These are phyloP conservation scores for Octonoba sinensis DNA, from an alignment of 2,888 invertebrate species.

Conservation along the genomic window DNA sequence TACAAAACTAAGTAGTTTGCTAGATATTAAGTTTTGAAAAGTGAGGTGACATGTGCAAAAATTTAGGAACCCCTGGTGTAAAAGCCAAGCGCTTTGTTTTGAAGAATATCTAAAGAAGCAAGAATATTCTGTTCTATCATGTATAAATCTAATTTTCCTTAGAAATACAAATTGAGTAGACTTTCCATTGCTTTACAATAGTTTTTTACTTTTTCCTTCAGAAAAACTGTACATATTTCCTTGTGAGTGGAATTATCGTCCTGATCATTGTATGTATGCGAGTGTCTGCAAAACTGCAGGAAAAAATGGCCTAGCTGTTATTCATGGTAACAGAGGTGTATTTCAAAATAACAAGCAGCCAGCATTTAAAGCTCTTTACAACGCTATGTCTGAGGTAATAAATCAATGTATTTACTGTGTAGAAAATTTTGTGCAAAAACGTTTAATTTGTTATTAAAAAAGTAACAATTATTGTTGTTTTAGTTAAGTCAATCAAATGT, in stretches of 20 bases:
- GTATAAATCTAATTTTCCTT: no score
- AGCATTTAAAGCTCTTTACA: conserved; percentile 82
- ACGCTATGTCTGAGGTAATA: conserved; percentile 70
- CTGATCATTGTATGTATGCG: conserved; percentile 97
- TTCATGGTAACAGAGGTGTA: conserved; percentile 89
- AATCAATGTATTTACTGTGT: neutral
- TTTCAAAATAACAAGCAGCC: conserved; percentile 90
- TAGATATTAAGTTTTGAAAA: no score
- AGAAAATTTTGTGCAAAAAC: neutral
- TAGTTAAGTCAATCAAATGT: neutral
- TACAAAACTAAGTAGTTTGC: no score
- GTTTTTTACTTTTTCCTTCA: no score
- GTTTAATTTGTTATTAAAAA: neutral
- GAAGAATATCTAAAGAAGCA: no score
- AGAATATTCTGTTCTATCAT: no score
- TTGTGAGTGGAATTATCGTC: conserved; percentile 91
- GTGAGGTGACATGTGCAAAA: no score
- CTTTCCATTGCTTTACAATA: no score
- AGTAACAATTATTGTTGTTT: neutral
- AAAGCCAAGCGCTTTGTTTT: no score
- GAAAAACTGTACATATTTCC: conserved; percentile 84
- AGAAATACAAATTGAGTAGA: no score
- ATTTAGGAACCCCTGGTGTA: no score
- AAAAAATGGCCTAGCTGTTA: conserved; percentile 81
- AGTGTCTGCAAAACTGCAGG: conserved; percentile 84